Conservation (phyloP, 2,797 vertebrate species). For the Triplophysa yarkandensis region DNA sequence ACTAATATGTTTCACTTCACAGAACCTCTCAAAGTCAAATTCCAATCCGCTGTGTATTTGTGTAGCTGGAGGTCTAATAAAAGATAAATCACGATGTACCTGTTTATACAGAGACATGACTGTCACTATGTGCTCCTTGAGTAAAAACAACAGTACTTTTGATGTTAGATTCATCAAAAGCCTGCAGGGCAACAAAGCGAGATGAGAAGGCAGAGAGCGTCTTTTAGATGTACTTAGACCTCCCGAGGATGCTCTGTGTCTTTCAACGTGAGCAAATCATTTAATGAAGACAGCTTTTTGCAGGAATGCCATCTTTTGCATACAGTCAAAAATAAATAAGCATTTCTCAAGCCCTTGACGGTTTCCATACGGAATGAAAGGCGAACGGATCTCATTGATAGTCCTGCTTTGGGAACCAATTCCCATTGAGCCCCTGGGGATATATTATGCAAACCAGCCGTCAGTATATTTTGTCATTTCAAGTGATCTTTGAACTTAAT, state of each 20-base stretch:
- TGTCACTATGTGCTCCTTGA: constrained; percentile 4
- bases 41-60: constrained; percentile 5
- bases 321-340: constrained; percentile 57
- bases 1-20: not conserved
- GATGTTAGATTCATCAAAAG: constrained; percentile 50
- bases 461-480: constrained; percentile 43
- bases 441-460: constrained; percentile 34
- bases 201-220: constrained; percentile 44
- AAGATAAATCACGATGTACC: constrained; percentile 3
- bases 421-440: not conserved
- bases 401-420: constrained; percentile 36
- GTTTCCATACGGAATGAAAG: not conserved
- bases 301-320: constrained; percentile 52
- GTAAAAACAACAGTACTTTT: constrained; percentile 24
- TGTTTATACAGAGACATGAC: constrained; percentile 21
- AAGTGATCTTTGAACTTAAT: constrained; percentile 52
- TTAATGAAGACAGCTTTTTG: constrained; percentile 61
- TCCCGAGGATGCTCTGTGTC: constrained; percentile 59
- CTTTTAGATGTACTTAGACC: constrained; percentile 58
- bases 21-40: not conserved
- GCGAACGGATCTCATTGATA: constrained; percentile 27
- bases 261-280: constrained; percentile 52
- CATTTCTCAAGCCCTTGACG: constrained; percentile 30
- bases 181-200: constrained; percentile 51
- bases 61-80: constrained; percentile 3